These are phyloP conservation scores for Malaclemys terrapin DNA, from an alignment of 2,113 vertebrate genomes.

Conservation along the genomic window DNA sequence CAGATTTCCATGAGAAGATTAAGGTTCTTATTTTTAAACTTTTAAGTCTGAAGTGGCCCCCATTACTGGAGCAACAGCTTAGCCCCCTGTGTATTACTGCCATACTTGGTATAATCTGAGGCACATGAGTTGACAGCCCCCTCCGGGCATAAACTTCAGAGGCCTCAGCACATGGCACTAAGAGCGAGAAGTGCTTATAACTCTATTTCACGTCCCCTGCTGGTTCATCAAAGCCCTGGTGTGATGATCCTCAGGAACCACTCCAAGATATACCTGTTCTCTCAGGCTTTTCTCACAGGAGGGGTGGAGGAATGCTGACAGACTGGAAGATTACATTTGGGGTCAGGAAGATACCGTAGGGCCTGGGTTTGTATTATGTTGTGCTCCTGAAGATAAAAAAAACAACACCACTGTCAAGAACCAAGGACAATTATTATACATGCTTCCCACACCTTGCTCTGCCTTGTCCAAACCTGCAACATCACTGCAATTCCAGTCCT, in stretches of 20 bases:
- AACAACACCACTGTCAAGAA: background rate
- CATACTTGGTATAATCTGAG: background rate
- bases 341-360: background rate
- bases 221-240: background rate
- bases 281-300: background rate
- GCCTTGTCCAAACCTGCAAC: background rate
- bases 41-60: conserved; percentile 6
- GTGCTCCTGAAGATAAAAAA: background rate
- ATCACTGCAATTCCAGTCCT: background rate
- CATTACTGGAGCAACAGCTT: background rate
- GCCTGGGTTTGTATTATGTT: background rate
- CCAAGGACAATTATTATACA: background rate
- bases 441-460: background rate
- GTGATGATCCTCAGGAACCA: background rate
- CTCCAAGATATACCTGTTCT: background rate
- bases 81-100: background rate
- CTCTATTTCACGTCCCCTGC: background rate
- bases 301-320: background rate
- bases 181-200: background rate
- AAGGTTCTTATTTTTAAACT: background rate
- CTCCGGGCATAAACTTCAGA: background rate
- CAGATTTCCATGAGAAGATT: background rate
- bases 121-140: background rate
- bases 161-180: background rate
- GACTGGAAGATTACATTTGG: background rate